These are phyloP conservation scores for Isurus oxyrinchus DNA, from an alignment of 2,113 vertebrate species.

Conservation along the genomic window DNA sequence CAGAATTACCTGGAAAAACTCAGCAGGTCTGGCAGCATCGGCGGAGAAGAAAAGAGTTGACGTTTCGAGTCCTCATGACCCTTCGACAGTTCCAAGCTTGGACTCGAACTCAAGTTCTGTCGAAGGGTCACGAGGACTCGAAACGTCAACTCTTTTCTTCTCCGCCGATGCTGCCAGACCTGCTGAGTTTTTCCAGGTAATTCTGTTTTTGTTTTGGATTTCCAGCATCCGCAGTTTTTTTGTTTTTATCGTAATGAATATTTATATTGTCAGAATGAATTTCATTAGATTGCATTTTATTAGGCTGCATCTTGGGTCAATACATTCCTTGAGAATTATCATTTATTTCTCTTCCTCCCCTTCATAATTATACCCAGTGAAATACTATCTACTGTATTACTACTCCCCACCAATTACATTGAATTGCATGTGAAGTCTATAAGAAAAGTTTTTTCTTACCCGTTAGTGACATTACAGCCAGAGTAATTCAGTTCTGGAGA, in stretches of 20 bases:
- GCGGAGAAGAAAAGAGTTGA: too few species aligned
- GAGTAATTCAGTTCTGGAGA: conserved; percentile 64
- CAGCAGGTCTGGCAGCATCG: too few species aligned
- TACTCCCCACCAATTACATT: background rate
- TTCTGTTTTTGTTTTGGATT: too few species aligned
- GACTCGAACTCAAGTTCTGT: too few species aligned
- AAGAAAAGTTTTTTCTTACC: conserved; percentile 57
- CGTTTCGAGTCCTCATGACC: too few species aligned
- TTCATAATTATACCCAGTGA: background rate
- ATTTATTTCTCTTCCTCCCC: background rate
- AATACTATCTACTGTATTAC: background rate
- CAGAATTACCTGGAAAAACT: too few species aligned
- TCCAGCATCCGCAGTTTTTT: too few species aligned
- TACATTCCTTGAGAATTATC: background rate
- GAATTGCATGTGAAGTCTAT: background rate
- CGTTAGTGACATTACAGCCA: conserved; percentile 60
- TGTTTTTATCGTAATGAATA: background rate
- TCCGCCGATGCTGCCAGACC: too few species aligned
- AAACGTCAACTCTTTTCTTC: too few species aligned
- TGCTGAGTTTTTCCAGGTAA: too few species aligned
- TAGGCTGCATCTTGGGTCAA: background rate
- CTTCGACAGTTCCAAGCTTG: too few species aligned
- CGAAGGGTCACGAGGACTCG: too few species aligned
- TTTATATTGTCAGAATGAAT: background rate
- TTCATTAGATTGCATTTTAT: background rate